Evolutionary conservation across 1,140 invertebrate genomes (phyloP), one percentile per base, ranked within the genome.

Genomic region (Heliothis subflexa): DNA sequence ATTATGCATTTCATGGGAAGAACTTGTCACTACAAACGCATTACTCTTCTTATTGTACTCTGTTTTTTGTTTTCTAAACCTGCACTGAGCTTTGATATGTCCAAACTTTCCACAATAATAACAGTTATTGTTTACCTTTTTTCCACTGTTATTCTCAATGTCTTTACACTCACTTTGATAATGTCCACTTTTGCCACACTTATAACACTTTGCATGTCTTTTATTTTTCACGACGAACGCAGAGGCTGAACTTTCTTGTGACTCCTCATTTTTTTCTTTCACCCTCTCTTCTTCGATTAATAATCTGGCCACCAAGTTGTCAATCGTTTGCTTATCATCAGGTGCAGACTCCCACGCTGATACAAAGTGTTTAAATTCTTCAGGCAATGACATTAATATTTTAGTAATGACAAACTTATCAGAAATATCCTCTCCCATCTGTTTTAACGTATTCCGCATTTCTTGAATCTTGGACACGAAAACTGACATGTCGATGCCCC

Each of bases 161-260:
- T 12, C 70, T 54, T 40, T 79, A 73, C 81, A 84, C 2, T 87
- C 81, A 33, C 14, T 84, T 59, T 81, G 68, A 78, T 74, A 86
- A 85, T 87, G 81, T 81, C 86, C 85, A 14, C 45, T 4, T 64
- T 84, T 84, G 3, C 73, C 62, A 78, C 82, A 89, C 55, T 85
- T 84, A 61, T 79, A 86, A 78, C 86, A 84, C 45, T 84, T 85
- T 25, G 82, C 28, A 14, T 21, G 14, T 78, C 55, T 83, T 66
- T 50, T 66, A 50, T 49, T 74, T 49, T 82, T 83, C 4, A 61
- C 75, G 1, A 83, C 25, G n/a, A 84, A 85, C 2, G 84, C 83
- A 40, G 83, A 68, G 1, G 83, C 77, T 14, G 79, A 2, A 21
- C n/a, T 45, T 61, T 76, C 54, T 18, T 78, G 54, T 1, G 13